A percentile compares a stretch with the other conserved stretches of the same genome.
Evolutionary conservation across 2,797 vertebrate genomes (phyloP).

Genomic region (Gallinago stenura): DNA sequence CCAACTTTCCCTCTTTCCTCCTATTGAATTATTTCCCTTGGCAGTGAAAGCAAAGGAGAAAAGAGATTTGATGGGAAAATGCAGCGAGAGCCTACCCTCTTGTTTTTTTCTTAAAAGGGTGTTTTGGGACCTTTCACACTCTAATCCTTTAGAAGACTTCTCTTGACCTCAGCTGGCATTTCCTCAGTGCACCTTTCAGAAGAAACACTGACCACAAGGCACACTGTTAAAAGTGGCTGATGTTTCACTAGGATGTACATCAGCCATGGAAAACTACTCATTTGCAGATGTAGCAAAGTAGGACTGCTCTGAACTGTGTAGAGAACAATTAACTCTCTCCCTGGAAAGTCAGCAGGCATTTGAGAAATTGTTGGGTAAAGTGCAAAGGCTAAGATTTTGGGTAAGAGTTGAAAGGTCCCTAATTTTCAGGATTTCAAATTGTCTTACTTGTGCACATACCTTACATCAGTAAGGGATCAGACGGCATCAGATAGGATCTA

Average conservation of each 20-base stretch:
- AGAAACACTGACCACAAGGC: background rate
- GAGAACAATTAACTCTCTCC: background rate
- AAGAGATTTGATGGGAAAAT: background rate
- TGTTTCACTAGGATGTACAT: background rate
- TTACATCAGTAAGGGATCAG: background rate
- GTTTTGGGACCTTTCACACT: background rate
- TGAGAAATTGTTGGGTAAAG: background rate
- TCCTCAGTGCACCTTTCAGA: background rate
- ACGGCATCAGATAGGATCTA: too few relatives aligned
- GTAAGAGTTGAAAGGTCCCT: background rate
- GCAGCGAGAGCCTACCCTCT: background rate
- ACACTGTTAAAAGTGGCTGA: background rate
- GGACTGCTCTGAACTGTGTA: background rate
- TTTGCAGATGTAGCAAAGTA: background rate
- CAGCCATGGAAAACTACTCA: background rate
- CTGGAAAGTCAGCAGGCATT: background rate
- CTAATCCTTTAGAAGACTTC: background rate
- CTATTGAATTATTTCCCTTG: background rate
- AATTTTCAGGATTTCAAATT: background rate
- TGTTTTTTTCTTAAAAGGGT: background rate
- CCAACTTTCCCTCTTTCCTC: background rate
- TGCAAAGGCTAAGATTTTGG: background rate
- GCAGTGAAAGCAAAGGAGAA: background rate
- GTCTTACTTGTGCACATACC: background rate
- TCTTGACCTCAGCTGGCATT: background rate